These are phyloP conservation scores for Leptinotarsa rubiginosa DNA, from an alignment of 2,888 invertebrate species.

Conservation along the genomic window DNA sequence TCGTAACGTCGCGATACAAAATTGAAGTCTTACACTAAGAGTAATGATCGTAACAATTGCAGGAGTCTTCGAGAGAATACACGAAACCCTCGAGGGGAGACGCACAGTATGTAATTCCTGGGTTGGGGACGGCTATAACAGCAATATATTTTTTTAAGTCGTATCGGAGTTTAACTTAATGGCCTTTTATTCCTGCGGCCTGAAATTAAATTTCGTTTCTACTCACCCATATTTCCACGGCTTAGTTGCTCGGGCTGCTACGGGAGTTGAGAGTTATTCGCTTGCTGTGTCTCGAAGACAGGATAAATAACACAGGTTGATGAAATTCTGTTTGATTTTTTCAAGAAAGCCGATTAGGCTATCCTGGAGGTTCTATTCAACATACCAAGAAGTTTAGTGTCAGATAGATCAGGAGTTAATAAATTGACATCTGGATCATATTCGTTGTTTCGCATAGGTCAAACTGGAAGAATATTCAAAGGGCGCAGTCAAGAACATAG, in stretches of 20 bases:
- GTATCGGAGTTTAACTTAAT: slow-evolving; percentile 28
- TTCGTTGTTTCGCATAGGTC: too few species aligned
- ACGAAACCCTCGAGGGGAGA: slow-evolving; percentile 21
- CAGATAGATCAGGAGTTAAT: too few species aligned
- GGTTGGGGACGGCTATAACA: slow-evolving; percentile 23
- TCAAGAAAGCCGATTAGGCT: too few species aligned
- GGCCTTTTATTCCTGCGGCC: slow-evolving; percentile 26
- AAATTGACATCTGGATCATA: too few species aligned
- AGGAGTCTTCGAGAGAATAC: slow-evolving; percentile 1
- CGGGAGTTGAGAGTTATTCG: background rate
- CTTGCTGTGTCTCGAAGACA: background rate
- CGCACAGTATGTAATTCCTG: slow-evolving; percentile 29
- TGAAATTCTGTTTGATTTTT: too few species aligned
- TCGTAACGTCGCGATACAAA: slow-evolving; percentile 5
- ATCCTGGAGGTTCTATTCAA: too few species aligned
- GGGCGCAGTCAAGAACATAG: too few species aligned
- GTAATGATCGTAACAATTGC: slow-evolving; percentile 18
- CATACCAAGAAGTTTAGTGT: too few species aligned
- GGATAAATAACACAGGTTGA: too few species aligned
- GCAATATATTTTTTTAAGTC: slow-evolving; percentile 29
- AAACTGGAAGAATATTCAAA: too few species aligned
- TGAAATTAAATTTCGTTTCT: slow-evolving; percentile 28
- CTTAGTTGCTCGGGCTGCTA: slow-evolving; percentile 2
- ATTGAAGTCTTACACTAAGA: slow-evolving; percentile 18
- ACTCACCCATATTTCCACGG: slow-evolving; percentile 17